Base-by-base conservation (phyloP, 2,888 invertebrate species). In the Hirtodrosophila histrioides region DNA sequence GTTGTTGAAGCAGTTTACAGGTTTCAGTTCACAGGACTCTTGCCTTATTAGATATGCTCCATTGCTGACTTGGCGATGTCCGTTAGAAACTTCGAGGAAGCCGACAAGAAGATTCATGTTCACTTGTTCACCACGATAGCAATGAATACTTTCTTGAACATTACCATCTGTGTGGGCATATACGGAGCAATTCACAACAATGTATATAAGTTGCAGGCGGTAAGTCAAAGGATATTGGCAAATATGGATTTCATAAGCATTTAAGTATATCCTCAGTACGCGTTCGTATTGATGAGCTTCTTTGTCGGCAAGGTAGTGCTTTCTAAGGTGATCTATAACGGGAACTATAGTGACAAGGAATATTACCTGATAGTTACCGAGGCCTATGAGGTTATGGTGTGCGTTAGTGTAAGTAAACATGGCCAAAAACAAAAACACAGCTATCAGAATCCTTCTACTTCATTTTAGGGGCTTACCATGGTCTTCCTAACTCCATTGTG, bases 351-450 rank as follows among this genome's bases (percentile, higher is more conserved):
- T 0, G 7, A 53, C 4, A 5, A 31, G 0, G n/a, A 45, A 3
- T 5, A 12, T 12, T 40, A 54, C 1, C 7, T 35, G 6, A 8
- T 64, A 3, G 0, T 60, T 6, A 40, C 27, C 3, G 3, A 40
- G 3, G 60, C 39, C 39, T 76, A 60, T 65, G 36, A 64, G 5
- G 31, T 60, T 3, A n/a, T 71, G 1, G n/a, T 60, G 4, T 37
- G 55, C 1, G 72, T 72, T 43, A 65, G 72, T 2, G 72, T 72
- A 45, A 65, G 72, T 69, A 5, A 7, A 0, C 31, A 8, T 11
- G 4, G 3, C 4, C 10, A 9, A 0, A 0, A 0, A 10, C 24
- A 9, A 2, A 2, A 5, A 27, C 6, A 27, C 5, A 27, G 4
- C 8, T 24, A 23, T 12, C 1, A 0, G 10, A 23, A 23, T 8